phyloP scores from a whole-genome alignment of 1,140 invertebrate genomes.

The Ostrea denselamellosa region DNA sequence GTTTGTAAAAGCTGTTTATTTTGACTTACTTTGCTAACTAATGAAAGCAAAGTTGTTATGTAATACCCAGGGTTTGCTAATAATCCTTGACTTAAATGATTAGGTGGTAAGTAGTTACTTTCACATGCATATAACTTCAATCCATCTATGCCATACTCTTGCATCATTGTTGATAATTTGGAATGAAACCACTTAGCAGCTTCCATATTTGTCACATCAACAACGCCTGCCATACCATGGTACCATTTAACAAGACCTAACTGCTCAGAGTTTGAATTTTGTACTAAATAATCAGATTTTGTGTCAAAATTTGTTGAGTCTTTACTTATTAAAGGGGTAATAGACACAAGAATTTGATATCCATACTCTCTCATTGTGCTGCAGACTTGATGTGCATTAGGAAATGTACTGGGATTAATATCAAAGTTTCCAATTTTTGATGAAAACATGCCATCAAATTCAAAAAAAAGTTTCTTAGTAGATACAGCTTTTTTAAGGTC shows the following conservation, averaged over 20 bases:
- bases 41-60: slow-evolving; percentile 59
- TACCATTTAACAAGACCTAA: slow-evolving; percentile 41
- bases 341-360: slow-evolving; percentile 89
- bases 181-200: slow-evolving; percentile 83
- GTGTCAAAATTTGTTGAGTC: slow-evolving; percentile 49
- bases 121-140: slow-evolving; percentile 66
- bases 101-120: slow-evolving; percentile 52
- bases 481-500: slow-evolving; percentile 76
- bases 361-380: slow-evolving; percentile 83
- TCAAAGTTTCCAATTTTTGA: slow-evolving; percentile 89
- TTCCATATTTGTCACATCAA: slow-evolving; percentile 84
- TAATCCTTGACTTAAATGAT: slow-evolving; percentile 63
- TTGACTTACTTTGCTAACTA: slow-evolving; percentile 48
- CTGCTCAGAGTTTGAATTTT: slow-evolving; percentile 36
- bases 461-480: slow-evolving; percentile 86
- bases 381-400: slow-evolving; percentile 83
- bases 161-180: slow-evolving; percentile 79
- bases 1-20: slow-evolving; percentile 81
- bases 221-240: slow-evolving; percentile 71
- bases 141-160: slow-evolving; percentile 52
- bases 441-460: slow-evolving; percentile 95
- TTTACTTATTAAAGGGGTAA: slow-evolving; percentile 87
- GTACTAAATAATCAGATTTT: slow-evolving; percentile 48
- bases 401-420: slow-evolving; percentile 87
- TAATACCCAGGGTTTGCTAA: slow-evolving; percentile 60